Percentiles rank a stretch among this genome's conserved stretches.
Evolutionary conservation across 2,888 invertebrate genomes (phyloP).

Genomic region (Netelia melanura): DNA sequence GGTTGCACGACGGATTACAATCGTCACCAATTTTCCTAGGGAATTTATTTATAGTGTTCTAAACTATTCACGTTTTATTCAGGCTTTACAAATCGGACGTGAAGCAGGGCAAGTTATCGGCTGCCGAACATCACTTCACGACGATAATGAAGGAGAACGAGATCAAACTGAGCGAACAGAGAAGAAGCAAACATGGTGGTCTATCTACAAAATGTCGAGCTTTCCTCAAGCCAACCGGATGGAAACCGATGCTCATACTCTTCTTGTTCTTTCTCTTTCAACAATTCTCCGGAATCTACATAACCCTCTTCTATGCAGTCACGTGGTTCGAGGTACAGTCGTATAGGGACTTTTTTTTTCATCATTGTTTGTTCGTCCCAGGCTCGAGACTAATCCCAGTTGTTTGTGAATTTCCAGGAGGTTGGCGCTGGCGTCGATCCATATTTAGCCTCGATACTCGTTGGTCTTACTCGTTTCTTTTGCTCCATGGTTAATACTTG

Average conservation of each 20-base stretch:
- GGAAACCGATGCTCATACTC: slow-evolving; percentile 87
- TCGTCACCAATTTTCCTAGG: neutral
- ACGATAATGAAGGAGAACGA: slow-evolving; percentile 86
- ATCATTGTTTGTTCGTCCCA: neutral
- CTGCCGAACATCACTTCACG: slow-evolving; percentile 86
- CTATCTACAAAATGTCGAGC: slow-evolving; percentile 82
- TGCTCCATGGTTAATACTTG: slow-evolving; percentile 87
- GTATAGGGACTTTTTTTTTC: neutral
- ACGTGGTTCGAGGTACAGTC: slow-evolving; percentile 86
- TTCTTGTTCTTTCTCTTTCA: slow-evolving; percentile 87
- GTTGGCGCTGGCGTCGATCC: slow-evolving; percentile 86
- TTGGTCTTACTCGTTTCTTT: slow-evolving; percentile 86
- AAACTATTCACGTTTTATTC: neutral
- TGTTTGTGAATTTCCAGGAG: slow-evolving; percentile 81
- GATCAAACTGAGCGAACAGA: slow-evolving; percentile 84
- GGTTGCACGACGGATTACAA: neutral
- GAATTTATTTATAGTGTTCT: neutral
- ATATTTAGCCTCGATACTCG: slow-evolving; percentile 86
- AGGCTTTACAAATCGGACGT: slow-evolving; percentile 79
- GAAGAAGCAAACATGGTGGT: slow-evolving; percentile 81
- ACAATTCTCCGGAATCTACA: slow-evolving; percentile 88
- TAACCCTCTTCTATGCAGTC: slow-evolving; percentile 88
- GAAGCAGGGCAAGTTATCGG: slow-evolving; percentile 74
- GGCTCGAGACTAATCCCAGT: neutral
- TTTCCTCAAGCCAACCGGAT: slow-evolving; percentile 87